These are phyloP conservation scores for Noctua fimbriata DNA, from an alignment of 2,888 invertebrate genomes.

Conservation along the genomic window DNA sequence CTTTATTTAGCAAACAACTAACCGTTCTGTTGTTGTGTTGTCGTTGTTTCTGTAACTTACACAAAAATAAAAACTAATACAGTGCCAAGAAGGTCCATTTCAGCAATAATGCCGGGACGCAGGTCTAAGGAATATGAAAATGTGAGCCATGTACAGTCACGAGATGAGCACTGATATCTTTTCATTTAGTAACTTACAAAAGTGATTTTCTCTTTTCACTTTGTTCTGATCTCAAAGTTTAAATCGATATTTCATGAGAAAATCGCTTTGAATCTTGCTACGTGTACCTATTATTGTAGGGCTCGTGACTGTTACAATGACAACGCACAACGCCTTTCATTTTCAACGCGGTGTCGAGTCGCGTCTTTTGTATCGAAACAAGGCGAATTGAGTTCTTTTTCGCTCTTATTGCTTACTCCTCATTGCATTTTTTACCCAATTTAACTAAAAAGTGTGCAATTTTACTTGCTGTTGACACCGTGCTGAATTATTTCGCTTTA, in stretches of 20 bases:
- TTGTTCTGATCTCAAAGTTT: not conserved
- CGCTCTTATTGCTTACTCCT: not conserved
- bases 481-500: conserved; percentile 16
- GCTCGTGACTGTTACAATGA: not conserved
- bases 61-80: not conserved
- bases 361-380: not conserved
- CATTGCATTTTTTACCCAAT: conserved; percentile 6
- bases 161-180: not conserved
- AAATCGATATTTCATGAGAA: not conserved
- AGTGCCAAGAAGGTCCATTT: not conserved
- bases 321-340: not conserved
- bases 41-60: not conserved
- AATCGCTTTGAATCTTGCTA: conserved; percentile 1
- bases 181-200: not conserved
- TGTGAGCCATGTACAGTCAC: not conserved
- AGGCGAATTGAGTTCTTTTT: not conserved
- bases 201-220: not conserved
- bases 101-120: not conserved
- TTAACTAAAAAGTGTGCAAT: not conserved
- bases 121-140: not conserved
- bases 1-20: not conserved
- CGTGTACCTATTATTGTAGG: not conserved
- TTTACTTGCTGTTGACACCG: conserved; percentile 8
- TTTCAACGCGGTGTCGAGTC: not conserved
- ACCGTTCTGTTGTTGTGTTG: too few species aligned